These are phyloP conservation scores for Lucifuga dentata DNA, from an alignment of 2,113 vertebrate species.

Conservation along the genomic window DNA sequence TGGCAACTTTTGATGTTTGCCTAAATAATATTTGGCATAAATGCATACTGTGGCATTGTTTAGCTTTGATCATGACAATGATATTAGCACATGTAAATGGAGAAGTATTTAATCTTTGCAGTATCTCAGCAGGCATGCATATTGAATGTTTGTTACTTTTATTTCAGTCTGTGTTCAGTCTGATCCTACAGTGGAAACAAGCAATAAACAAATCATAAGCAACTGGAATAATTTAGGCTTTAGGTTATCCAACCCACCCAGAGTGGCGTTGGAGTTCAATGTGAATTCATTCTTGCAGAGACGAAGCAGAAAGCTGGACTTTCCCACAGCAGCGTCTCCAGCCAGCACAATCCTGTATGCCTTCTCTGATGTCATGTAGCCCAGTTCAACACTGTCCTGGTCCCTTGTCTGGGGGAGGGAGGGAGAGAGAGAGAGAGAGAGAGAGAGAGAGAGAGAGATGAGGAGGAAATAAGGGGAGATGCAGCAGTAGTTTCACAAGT, in stretches of 20 bases:
- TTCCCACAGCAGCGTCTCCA: conserved; percentile 95
- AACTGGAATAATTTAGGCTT: too few species aligned
- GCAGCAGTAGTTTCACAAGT: background rate
- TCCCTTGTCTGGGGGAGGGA: conserved; percentile 62
- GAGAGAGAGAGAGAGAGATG: background rate
- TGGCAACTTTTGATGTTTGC: too few species aligned
- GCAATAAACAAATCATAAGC: too few species aligned
- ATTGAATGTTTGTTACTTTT: too few species aligned
- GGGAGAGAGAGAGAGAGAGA: background rate
- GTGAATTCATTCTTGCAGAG: conserved; percentile 98
- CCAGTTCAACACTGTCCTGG: conserved; percentile 61
- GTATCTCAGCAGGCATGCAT: too few species aligned
- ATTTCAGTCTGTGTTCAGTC: too few species aligned
- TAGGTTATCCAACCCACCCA: conserved; percentile 81
- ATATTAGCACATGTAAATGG: too few species aligned
- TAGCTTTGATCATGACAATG: too few species aligned
- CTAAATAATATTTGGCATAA: too few species aligned
- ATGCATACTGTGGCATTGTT: too few species aligned
- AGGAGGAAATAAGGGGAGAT: background rate
- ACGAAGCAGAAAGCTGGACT: conserved; percentile 95
- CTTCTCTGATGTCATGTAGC: conserved; percentile 85
- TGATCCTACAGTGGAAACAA: too few species aligned
- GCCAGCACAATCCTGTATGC: conserved; percentile 94
- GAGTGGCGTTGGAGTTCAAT: conserved; percentile 88
- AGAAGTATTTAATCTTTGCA: too few species aligned